Base-by-base conservation (phyloP, 2,113 vertebrate species). In the Scartelaos histophorus region DNA sequence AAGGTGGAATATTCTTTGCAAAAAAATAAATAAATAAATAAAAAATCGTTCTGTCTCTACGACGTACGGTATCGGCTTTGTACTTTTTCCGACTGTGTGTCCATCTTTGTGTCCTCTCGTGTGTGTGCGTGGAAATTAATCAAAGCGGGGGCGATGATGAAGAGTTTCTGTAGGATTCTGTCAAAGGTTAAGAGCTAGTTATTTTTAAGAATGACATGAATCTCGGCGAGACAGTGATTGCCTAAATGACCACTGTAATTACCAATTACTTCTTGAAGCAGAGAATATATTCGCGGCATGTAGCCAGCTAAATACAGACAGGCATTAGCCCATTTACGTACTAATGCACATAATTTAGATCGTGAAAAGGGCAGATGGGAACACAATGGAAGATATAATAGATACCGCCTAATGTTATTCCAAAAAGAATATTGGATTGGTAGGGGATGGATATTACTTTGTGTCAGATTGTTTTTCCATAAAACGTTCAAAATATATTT, bases 141-240 rank as follows among this genome's bases (percentile, higher is more conserved):
- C 96, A 98, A 96, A 97, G 96, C 94, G 95, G 95, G 95, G 96
- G 96, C 94, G 95, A 97, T 99, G 98, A 99, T 99, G 97, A 98
- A 98, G 96, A 96, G 97, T 98, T 98, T 98, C 97, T 97, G 96
- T 96, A 95, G 97, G 96, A 97, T 96, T 97, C 97, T 98, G 97
- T 99, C 98, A 99, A 98, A 98, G 98, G 98, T 99, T 99, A 99
- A 99, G 97, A 99, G 98, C 98, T 97, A 97, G 97, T 99, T 99
- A 99, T 99, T 99, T 99, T 99, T 99, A 99, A 99, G 97, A 99
- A 99, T 98, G 96, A 99, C 98, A 99, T 98, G 98, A 99, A 99
- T 99, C 97, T 98, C 95, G 92, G 95, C 94, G 95, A 98, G 98
- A 99, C 97, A 98, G 96, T 97, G 97, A 99, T 99, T 99, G 98